Percentiles rank a stretch among this genome's conserved stretches.
Evolutionary conservation across 1,140 invertebrate genomes (phyloP).

Genomic region (Harpegnathos saltator): DNA sequence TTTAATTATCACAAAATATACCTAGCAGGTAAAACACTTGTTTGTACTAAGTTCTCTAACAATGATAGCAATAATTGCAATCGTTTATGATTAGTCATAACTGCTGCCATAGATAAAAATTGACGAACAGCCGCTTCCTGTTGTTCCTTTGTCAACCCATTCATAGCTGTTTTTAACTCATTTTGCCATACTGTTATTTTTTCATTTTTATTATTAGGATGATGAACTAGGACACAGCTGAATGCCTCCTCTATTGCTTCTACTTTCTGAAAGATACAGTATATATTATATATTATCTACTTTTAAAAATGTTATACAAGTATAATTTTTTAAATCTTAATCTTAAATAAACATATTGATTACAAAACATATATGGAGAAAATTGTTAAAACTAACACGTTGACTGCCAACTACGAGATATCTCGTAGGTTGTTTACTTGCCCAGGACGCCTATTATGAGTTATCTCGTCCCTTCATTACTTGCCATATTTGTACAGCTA

Average conservation of each 20-base stretch:
- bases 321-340: too few species aligned
- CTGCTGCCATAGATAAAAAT: slow-evolving; percentile 90
- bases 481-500: too few species aligned
- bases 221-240: slow-evolving; percentile 93
- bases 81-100: slow-evolving; percentile 89
- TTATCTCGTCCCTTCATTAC: too few species aligned
- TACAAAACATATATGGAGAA: too few species aligned
- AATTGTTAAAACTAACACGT: not conserved
- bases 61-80: slow-evolving; percentile 91
- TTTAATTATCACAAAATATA: slow-evolving; percentile 69
- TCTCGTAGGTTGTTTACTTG: too few species aligned
- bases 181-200: slow-evolving; percentile 89
- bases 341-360: too few species aligned
- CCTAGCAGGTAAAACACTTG: slow-evolving; percentile 89
- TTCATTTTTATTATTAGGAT: slow-evolving; percentile 89
- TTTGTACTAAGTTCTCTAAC: slow-evolving; percentile 90
- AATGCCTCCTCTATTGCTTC: slow-evolving; percentile 95
- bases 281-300: not conserved
- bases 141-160: slow-evolving; percentile 88
- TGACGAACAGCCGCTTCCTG: slow-evolving; percentile 90
- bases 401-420: too few species aligned
- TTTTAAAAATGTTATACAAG: too few species aligned
- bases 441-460: too few species aligned
- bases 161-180: slow-evolving; percentile 87
- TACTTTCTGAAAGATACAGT: slow-evolving; percentile 88